Evolutionary conservation across 2,113 vertebrate genomes (phyloP).

Genomic region (Cygnus buccinator): DNA sequence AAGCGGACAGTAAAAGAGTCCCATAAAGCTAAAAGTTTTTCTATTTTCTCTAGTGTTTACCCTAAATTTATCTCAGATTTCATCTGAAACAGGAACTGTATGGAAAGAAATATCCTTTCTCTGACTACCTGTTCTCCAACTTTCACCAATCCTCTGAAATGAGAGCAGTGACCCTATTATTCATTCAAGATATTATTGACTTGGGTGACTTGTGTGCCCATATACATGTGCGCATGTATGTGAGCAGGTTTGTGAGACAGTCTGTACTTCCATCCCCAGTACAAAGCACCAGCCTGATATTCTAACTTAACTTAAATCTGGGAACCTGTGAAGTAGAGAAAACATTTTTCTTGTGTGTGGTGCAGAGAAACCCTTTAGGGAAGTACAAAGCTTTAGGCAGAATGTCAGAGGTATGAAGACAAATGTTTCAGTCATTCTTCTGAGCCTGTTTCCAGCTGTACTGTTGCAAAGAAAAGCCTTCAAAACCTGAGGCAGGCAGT

Average conservation of each 20-base stretch:
- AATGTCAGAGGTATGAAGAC: neutral
- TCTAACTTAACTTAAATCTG: neutral
- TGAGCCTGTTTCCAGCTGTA: neutral
- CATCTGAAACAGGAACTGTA: neutral
- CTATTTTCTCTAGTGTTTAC: neutral
- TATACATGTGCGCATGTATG: accelerated
- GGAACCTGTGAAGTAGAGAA: neutral
- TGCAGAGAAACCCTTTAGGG: neutral
- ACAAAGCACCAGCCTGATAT: neutral
- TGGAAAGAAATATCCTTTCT: neutral
- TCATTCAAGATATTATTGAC: neutral
- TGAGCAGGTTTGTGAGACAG: neutral
- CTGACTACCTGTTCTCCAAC: neutral
- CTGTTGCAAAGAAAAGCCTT: neutral
- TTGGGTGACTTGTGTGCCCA: neutral
- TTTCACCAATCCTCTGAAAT: neutral
- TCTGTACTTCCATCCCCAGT: neutral
- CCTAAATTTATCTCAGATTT: neutral
- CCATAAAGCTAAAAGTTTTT: neutral
- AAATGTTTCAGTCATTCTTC: neutral
- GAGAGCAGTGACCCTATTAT: neutral
- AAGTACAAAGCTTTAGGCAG: neutral
- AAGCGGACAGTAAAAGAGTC: neutral
- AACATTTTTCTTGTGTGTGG: neutral
- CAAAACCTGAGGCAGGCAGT: neutral